Conservation (phyloP, 2,113 vertebrate genomes). For the Nerophis ophidion region DNA sequence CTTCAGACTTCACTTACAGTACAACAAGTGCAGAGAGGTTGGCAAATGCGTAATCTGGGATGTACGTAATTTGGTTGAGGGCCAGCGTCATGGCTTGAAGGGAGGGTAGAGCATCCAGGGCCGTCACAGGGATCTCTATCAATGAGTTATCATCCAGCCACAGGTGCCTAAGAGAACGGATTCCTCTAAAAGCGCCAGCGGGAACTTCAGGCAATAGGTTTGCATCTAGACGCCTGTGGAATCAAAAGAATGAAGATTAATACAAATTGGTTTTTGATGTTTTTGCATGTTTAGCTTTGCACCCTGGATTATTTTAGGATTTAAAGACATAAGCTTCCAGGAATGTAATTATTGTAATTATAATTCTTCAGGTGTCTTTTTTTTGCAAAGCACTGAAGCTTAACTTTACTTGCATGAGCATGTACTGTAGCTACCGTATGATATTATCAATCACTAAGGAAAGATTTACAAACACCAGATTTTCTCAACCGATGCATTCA, state of each 20-base stretch:
- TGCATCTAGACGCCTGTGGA: conserved; percentile 86
- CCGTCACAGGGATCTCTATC: conserved; percentile 83
- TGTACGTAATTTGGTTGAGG: conserved; percentile 86
- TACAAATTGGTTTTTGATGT: conserved; percentile 6
- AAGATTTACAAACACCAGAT: conserved; percentile 19
- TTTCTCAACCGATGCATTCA: conserved; percentile 20
- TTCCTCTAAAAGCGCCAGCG: conserved; percentile 79
- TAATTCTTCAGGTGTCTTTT: conserved; percentile 50
- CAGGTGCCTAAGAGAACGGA: conserved; percentile 85
- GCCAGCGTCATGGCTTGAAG: conserved; percentile 96
- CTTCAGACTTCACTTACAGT: conserved; percentile 74
- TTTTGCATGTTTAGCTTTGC: conserved; percentile 12
- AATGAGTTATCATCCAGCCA: conserved; percentile 94
- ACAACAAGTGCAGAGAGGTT: conserved; percentile 93
- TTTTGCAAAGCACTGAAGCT: conserved; percentile 65
- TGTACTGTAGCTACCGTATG: conserved; percentile 19
- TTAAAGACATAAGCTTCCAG: conserved; percentile 38
- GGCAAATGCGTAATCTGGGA: conserved; percentile 87
- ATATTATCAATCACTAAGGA: background rate
- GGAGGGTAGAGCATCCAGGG: conserved; percentile 81
- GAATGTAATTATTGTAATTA: conserved; percentile 54
- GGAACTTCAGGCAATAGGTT: conserved; percentile 89
- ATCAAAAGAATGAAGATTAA: conserved; percentile 36
- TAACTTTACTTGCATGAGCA: conserved; percentile 50
- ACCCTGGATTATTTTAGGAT: conserved; percentile 27